These are phyloP conservation scores for Bucorvus abyssinicus DNA, from an alignment of 2,797 vertebrate genomes.

Conservation along the genomic window DNA sequence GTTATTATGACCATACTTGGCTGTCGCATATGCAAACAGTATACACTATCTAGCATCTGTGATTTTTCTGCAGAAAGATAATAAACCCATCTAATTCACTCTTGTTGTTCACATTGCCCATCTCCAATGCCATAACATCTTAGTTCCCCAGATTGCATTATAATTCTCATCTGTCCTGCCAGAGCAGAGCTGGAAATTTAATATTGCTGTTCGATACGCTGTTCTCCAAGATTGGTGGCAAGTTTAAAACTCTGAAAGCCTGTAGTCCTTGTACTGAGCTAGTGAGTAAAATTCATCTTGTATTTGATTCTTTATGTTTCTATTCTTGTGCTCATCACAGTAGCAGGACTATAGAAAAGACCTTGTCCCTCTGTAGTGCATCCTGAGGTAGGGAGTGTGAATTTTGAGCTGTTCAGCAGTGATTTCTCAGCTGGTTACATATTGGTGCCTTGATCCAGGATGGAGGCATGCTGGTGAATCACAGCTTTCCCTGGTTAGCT, in stretches of 20 bases:
- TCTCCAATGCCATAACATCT: background rate
- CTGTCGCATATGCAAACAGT: background rate
- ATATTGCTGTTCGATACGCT: background rate
- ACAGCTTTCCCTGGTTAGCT: background rate
- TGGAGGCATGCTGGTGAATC: background rate
- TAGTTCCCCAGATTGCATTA: background rate
- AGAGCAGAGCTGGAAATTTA: background rate
- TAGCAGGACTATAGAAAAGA: background rate
- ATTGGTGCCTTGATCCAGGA: accelerated
- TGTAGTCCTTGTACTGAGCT: background rate
- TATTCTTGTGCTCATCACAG: background rate
- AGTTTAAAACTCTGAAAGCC: background rate
- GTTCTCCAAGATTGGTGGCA: background rate
- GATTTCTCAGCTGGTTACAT: background rate
- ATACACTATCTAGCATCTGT: background rate
- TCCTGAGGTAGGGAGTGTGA: background rate
- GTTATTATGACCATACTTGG: accelerated
- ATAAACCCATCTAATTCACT: background rate
- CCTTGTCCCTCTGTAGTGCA: background rate
- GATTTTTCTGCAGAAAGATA: background rate
- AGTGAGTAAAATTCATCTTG: background rate
- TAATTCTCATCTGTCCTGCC: background rate
- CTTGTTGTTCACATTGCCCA: background rate
- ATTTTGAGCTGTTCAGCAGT: background rate
- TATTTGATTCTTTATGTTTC: background rate